Conservation (phyloP, 2,797 vertebrate species). For the Tenualosa thibaudeaui region DNA sequence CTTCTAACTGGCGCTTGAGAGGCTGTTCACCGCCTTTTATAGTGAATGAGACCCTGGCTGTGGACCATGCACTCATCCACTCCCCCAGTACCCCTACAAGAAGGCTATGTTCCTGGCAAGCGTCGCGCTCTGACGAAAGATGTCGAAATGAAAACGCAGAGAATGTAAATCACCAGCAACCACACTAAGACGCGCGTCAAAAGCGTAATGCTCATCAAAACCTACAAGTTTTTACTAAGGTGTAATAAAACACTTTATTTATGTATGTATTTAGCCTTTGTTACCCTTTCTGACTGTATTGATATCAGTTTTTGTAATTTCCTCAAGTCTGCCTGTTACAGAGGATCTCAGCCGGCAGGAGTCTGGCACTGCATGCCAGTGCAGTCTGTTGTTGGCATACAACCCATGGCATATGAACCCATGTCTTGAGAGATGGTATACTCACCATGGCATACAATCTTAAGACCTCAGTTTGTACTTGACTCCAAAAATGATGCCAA, state of each 20-base stretch:
- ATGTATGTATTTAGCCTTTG: too few relatives aligned
- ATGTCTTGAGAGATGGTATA: background rate
- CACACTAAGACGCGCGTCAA: background rate
- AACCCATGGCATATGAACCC: too few relatives aligned
- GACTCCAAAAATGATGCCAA: background rate
- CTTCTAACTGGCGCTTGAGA: constrained; percentile 51
- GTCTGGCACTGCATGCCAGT: too few relatives aligned
- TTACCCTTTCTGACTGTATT: too few relatives aligned
- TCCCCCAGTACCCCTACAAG: constrained; percentile 50
- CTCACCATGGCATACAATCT: background rate
- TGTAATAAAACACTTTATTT: background rate
- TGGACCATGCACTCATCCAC: constrained; percentile 47
- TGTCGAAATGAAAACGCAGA: constrained; percentile 55
- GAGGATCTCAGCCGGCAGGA: too few relatives aligned
- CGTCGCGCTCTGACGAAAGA: constrained; percentile 52
- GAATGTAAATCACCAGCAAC: constrained; percentile 52
- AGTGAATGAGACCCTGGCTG: constrained; percentile 68
- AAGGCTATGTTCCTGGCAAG: constrained; percentile 66
- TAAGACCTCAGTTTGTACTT: background rate
- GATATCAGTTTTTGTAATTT: too few relatives aligned
- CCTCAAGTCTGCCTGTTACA: too few relatives aligned
- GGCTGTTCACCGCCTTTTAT: constrained; percentile 74
- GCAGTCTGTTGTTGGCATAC: too few relatives aligned
- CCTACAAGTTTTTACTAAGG: background rate
- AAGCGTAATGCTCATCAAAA: too few relatives aligned